Base-by-base conservation (phyloP, 2,888 invertebrate genomes). In the Ectobius pallidus region DNA sequence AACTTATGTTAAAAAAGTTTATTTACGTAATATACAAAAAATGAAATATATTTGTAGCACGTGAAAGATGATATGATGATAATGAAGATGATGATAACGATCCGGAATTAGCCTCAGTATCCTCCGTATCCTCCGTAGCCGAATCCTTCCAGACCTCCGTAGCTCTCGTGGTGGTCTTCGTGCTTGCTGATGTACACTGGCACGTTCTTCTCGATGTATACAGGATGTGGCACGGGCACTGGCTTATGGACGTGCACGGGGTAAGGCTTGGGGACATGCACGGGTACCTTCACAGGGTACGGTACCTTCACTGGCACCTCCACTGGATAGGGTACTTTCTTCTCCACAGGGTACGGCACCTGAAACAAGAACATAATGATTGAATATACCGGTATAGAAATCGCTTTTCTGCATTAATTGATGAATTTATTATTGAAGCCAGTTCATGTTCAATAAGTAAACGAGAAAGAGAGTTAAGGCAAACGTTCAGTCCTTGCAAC, bases 241-340 rank as follows among this genome's bases (percentile, higher is more conserved):
- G 55, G 68, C 39, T 52, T 44, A 20, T 39, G n/a, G 22, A 70
- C 74, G 52, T 65, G 32, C 3, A 27, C 27, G 11, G 30, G 44
- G 30, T 55, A 34, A 3, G 52, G 22, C 46, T 52, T 52, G 3
- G 49, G 22, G n/a, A 69, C 25, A n/a, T 30, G 69, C 16, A 69
- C 55, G 11, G 74, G 72, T n/a, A 67, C 65, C 58, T 72, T 69
- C 25, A 74, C 88, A 22, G 89, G 86, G 22, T 94, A 58, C 11
- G 78, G 79, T 22, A 78, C 76, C 44, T 73, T 78, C 68, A 77
- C n/a, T n/a, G n/a, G n/a, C n/a, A n/a, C 78, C 70, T 78, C 78
- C 2, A 80, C 79, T 11, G 73, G 71, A 65, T 69, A 74, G 25
- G 74, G 74, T 2, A 58, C 11, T 16, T 58, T 58, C 65, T 74